Conservation (phyloP, 2,113 vertebrate genomes). For the Butorides virescens region DNA sequence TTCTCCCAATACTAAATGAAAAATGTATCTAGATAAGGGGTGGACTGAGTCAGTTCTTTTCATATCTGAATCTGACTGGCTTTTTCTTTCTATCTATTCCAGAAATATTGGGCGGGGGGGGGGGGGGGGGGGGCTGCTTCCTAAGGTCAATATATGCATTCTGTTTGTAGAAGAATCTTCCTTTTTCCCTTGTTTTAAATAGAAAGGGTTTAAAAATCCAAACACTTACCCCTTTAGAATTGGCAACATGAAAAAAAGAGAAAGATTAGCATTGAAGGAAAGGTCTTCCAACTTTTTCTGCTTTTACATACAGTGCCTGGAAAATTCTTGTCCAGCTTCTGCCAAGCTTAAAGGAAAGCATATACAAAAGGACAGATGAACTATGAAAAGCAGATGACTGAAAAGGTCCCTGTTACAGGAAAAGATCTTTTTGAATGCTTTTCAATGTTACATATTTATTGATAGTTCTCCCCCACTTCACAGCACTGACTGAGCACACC, state of each 20-base stretch:
- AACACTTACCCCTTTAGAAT: not conserved
- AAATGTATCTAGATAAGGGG: not conserved
- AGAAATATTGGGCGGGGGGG: not conserved
- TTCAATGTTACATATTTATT: not conserved
- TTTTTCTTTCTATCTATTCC: not conserved
- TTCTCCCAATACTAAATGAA: not conserved
- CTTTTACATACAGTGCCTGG: not conserved
- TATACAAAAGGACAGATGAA: not conserved
- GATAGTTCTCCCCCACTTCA: not conserved
- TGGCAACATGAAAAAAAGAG: not conserved
- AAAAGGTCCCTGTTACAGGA: not conserved
- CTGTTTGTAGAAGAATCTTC: not conserved
- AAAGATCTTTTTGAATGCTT: not conserved
- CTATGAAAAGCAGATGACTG: not conserved
- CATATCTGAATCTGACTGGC: not conserved
- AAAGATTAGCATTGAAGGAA: not conserved
- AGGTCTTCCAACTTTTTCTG: not conserved
- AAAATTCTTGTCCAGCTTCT: not conserved
- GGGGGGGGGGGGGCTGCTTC: fast-evolving
- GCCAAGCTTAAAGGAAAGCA: not conserved
- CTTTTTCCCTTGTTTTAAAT: not conserved
- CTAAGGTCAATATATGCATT: not conserved
- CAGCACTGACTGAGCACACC: not conserved
- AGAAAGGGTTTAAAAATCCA: not conserved
- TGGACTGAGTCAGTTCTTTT: not conserved